A percentile compares a stretch with the other conserved stretches of the same genome.
Evolutionary conservation across 1,140 invertebrate genomes (phyloP).

Genomic region (Heliconius himera): DNA sequence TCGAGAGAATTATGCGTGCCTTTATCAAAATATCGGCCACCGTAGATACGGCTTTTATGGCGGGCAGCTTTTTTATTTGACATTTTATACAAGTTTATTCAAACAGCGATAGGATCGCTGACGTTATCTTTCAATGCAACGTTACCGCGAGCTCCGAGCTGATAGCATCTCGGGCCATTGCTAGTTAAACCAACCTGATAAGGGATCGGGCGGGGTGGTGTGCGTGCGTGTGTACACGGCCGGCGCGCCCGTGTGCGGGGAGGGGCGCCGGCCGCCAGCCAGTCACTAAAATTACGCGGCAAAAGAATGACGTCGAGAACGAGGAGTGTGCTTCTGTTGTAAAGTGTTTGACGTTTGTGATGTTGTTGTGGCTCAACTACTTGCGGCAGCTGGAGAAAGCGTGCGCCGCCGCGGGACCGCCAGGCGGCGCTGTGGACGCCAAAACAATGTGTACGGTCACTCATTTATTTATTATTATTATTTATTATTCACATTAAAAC

Average conservation of each 20-base stretch:
- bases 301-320: constrained; percentile 74
- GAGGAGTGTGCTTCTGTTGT: constrained; percentile 52
- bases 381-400: constrained; percentile 76
- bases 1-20: constrained; percentile 42
- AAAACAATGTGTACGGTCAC: constrained; percentile 74
- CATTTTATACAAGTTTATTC: constrained; percentile 82
- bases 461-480: background rate
- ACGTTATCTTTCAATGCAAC: constrained; percentile 81
- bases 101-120: constrained; percentile 78
- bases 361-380: constrained; percentile 78
- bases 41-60: constrained; percentile 71
- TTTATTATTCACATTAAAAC: background rate
- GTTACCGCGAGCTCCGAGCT: constrained; percentile 75
- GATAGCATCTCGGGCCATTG: constrained; percentile 79
- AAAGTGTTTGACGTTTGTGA: constrained; percentile 62
- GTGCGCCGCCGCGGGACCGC: constrained; percentile 60
- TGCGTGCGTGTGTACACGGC: constrained; percentile 51
- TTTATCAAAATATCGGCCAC: constrained; percentile 63
- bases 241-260: constrained; percentile 55
- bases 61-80: constrained; percentile 78
- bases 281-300: constrained; percentile 78
- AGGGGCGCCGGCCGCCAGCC: constrained; percentile 64
- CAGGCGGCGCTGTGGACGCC: constrained; percentile 67
- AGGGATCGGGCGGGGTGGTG: constrained; percentile 69
- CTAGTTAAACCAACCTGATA: constrained; percentile 80